Percentiles rank a stretch among this genome's conserved stretches.
These are phyloP conservation scores for Antechinus flavipes DNA, from an alignment of 2,113 vertebrate species.

Conservation along the genomic window DNA sequence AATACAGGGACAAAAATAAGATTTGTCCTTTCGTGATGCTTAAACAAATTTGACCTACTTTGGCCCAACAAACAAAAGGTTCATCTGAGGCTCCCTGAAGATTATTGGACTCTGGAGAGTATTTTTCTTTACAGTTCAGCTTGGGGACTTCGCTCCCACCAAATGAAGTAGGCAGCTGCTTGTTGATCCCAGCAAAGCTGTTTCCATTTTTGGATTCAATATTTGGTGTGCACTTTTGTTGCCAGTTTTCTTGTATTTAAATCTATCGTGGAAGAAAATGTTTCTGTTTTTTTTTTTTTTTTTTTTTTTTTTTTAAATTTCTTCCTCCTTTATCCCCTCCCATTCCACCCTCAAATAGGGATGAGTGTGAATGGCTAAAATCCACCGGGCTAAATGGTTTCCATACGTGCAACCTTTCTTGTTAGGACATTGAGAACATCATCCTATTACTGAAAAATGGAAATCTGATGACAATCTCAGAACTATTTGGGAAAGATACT, in stretches of 20 bases:
- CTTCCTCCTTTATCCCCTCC: background rate
- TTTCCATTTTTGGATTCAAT: conserved; percentile 70
- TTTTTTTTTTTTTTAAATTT: background rate
- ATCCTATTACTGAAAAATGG: background rate
- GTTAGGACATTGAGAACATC: conserved; percentile 18
- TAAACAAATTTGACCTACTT: conserved; percentile 28
- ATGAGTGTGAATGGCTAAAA: background rate
- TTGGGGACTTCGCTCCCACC: conserved; percentile 5
- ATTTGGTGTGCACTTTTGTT: conserved; percentile 63
- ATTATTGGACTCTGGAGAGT: conserved; percentile 30
- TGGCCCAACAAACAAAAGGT: conserved; percentile 29
- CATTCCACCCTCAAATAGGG: background rate
- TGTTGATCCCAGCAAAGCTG: conserved; percentile 62
- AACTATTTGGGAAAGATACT: conserved; percentile 11
- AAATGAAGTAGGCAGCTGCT: conserved; percentile 31
- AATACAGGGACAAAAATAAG: conserved; percentile 33
- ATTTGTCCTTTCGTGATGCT: conserved; percentile 21
- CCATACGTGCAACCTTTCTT: background rate
- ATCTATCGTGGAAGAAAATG: conserved; percentile 66
- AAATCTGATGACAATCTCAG: conserved; percentile 26
- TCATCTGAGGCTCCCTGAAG: conserved; percentile 49
- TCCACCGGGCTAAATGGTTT: conserved; percentile 25
- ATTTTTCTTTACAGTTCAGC: conserved; percentile 50
- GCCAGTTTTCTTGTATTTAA: conserved; percentile 63
- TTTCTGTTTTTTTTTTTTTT: background rate